Evolutionary conservation across 92 coral and sea anemone species (phyloP).

Genomic region (Anthopleura xanthogrammica): DNA sequence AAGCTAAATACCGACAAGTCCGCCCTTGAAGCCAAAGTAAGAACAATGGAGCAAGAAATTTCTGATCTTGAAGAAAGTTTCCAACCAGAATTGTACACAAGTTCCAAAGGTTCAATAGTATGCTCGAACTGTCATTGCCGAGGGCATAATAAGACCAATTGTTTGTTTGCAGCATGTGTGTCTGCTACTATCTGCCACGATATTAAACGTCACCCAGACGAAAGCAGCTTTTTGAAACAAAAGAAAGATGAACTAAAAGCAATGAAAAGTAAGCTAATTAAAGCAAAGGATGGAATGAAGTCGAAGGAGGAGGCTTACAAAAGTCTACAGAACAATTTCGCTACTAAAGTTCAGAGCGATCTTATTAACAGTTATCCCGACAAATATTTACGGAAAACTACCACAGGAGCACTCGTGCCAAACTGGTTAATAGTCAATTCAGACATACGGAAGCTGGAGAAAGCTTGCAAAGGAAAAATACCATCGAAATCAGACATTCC

Average conservation of each 20-base stretch:
- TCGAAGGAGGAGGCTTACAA: neutral
- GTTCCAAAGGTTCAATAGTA: too few species aligned
- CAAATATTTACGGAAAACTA: slow-evolving; percentile 36
- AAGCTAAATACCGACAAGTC: slow-evolving; percentile 5
- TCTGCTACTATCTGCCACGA: too few species aligned
- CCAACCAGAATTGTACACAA: too few species aligned
- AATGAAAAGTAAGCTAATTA: neutral
- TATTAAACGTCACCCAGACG: too few species aligned
- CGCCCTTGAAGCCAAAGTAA: neutral
- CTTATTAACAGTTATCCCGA: slow-evolving; percentile 39
- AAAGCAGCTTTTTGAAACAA: too few species aligned
- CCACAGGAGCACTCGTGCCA: slow-evolving; percentile 26
- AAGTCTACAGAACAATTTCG: slow-evolving; percentile 3
- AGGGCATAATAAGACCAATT: too few species aligned
- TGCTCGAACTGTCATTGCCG: too few species aligned
- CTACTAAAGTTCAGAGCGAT: slow-evolving; percentile 13
- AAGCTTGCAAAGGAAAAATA: slow-evolving; percentile 11
- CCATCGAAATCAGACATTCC: slow-evolving; percentile 21
- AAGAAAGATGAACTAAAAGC: too few species aligned
- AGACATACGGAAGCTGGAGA: slow-evolving; percentile 40
- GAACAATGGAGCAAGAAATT: neutral
- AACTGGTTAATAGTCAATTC: slow-evolving; percentile 46
- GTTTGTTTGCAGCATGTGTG: too few species aligned
- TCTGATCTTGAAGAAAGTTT: slow-evolving; percentile 14
- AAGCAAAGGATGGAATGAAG: neutral